A percentile compares a stretch with the other conserved stretches of the same genome.
Conservation (phyloP, 2,888 invertebrate species). For the Caenorhabditis japonica region DNA sequence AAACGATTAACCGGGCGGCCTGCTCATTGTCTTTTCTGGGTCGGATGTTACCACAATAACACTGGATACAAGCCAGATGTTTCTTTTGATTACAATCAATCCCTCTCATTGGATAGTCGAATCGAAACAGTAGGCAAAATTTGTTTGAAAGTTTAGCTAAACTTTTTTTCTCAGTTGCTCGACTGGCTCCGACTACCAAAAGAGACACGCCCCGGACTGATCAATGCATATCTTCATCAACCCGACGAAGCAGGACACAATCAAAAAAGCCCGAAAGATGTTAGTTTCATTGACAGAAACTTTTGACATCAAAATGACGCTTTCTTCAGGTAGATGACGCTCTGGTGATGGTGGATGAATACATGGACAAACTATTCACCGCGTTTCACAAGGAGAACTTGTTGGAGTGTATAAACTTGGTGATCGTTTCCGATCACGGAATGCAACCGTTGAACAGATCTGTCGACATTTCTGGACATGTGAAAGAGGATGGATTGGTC, state of each 20-base stretch:
- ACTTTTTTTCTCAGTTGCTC: conserved; percentile 12
- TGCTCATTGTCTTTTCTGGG: conserved; percentile 71
- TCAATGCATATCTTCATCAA: conserved; percentile 73
- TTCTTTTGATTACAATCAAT: conserved; percentile 65
- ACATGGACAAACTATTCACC: conserved; percentile 59
- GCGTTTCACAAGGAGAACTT: conserved; percentile 58
- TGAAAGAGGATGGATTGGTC: conserved; percentile 59
- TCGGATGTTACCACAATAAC: conserved; percentile 66
- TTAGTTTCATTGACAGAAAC: conserved; percentile 2
- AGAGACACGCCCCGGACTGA: conserved; percentile 62
- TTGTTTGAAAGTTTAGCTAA: background rate
- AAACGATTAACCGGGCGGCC: conserved; percentile 59
- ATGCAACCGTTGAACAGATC: conserved; percentile 65
- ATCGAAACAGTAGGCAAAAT: conserved; percentile 58
- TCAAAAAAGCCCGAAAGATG: conserved; percentile 28
- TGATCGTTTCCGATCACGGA: conserved; percentile 73
- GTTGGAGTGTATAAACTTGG: conserved; percentile 72
- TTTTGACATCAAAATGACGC: no score
- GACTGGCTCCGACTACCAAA: conserved; percentile 61
- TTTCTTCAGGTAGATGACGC: conserved; percentile 55
- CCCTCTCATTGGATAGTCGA: conserved; percentile 59
- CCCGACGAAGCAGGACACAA: conserved; percentile 71
- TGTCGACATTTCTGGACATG: conserved; percentile 53
- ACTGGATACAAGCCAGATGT: conserved; percentile 65
- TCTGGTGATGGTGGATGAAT: conserved; percentile 33